Percentiles rank a stretch among this genome's conserved stretches.
These are phyloP conservation scores for Arvicanthis niloticus DNA, from an alignment of 2,113 vertebrate genomes.

Conservation along the genomic window DNA sequence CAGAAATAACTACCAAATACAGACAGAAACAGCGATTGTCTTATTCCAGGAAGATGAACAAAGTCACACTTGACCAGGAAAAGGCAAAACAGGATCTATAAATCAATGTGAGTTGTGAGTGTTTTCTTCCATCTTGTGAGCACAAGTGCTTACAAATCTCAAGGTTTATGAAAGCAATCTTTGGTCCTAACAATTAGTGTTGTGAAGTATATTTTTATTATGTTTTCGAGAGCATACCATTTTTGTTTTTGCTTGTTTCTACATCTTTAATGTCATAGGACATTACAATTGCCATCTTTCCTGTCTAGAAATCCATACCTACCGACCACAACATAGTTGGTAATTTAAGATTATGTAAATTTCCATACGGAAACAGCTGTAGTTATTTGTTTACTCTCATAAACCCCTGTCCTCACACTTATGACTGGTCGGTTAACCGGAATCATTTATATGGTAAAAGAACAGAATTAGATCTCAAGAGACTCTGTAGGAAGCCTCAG, in stretches of 20 bases:
- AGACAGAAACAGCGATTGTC: constrained; percentile 33
- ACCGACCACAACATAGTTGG: neutral
- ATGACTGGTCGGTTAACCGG: neutral
- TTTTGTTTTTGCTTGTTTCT: neutral
- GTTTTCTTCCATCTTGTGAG: constrained; percentile 32
- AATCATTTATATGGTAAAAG: neutral
- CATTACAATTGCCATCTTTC: neutral
- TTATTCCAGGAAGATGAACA: constrained; percentile 51
- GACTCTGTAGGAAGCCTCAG: accelerated
- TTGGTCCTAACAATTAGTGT: constrained; percentile 13
- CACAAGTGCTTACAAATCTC: neutral
- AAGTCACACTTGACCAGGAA: constrained; percentile 50
- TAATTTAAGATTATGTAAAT: neutral
- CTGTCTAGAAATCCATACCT: neutral
- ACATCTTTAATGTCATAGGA: neutral
- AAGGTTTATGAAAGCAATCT: neutral
- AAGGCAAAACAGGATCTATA: neutral
- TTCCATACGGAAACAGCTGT: neutral
- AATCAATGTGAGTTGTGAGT: constrained; percentile 51
- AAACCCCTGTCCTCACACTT: neutral
- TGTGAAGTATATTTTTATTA: constrained; percentile 44
- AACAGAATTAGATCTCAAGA: neutral
- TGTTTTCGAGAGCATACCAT: neutral
- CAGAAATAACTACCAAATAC: constrained; percentile 48
- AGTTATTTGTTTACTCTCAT: neutral